Evolutionary conservation across 2,113 vertebrate species (phyloP), one percentile per base, ranked within the genome.

Genomic region (Rana temporaria): DNA sequence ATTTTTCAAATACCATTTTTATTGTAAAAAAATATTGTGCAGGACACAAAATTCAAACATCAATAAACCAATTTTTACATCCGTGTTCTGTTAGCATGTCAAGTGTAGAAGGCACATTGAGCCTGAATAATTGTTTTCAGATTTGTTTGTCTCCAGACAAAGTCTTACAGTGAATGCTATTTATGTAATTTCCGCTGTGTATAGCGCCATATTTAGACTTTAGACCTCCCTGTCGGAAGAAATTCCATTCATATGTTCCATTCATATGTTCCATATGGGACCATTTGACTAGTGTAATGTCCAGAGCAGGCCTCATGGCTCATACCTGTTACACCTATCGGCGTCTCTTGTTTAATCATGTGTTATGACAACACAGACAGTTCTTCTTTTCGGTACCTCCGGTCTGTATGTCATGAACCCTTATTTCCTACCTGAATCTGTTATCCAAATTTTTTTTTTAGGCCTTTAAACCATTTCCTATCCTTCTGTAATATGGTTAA

Each of bases 11-110:
- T 53, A 52, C 15, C 34, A 1, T 76, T 76, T 62, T 63, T 63
- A 9, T 64, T 69, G 42, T 62, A 56, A 72, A 60, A 60, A 59
- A 71, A 67, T 76, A 76, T 74, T 76, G 72, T 76, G 71, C 81
- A 48, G 63, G 72, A 42, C 81, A 83, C 72, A 73, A 26, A 20
- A 55, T 17, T 9, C 4, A 38, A 4, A 65, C 38, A 75, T 12
- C 52, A 57, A 32, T 64, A 79, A 57, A 57, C n/a, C 2, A 19
- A 24, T 75, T 75, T 62, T 60, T 60, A 62, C 56, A 62, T 9
- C n/a, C 20, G 57, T 42, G 69, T 56, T 56, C 52, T 59, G 55
- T 59, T 74, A 57, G 53, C 53, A 56, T 60, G 56, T 75, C 24
- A 24, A 20, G 11, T 63, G n/a, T 63, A 24, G 30, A 15, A 62